Percentiles rank a stretch among this genome's conserved stretches.
Evolutionary conservation across 2,113 vertebrate species (phyloP).

Genomic region (Paramisgurnus dabryanus): DNA sequence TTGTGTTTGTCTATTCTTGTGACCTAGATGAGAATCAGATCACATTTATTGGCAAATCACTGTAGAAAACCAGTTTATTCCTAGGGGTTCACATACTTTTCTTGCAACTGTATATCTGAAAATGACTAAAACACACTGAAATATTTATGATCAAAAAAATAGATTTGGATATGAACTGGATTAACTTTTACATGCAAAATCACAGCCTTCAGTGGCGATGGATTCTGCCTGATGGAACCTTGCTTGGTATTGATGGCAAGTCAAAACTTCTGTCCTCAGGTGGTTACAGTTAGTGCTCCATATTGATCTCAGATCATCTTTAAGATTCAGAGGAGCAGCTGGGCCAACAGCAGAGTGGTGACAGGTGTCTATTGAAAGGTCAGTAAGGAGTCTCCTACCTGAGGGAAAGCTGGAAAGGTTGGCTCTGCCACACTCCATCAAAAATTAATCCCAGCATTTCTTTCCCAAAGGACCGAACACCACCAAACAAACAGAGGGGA

Average conservation of each 20-base stretch:
- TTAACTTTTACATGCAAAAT: neutral
- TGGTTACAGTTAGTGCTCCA: slow-evolving; percentile 26
- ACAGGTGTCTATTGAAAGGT: slow-evolving; percentile 63
- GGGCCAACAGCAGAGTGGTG: slow-evolving; percentile 39
- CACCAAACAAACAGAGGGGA: slow-evolving; percentile 48
- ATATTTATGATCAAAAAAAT: neutral
- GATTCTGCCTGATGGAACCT: neutral
- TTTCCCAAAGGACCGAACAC: slow-evolving; percentile 54
- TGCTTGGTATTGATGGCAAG: slow-evolving; percentile 10
- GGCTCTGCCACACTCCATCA: slow-evolving; percentile 63
- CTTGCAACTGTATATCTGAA: no score
- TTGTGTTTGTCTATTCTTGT: no score
- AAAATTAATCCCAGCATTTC: slow-evolving; percentile 66
- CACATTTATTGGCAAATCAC: no score
- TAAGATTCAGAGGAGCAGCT: slow-evolving; percentile 29
- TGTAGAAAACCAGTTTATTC: no score
- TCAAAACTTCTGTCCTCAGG: slow-evolving; percentile 27
- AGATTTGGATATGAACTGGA: slow-evolving; percentile 30
- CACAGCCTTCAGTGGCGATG: neutral
- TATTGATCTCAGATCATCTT: slow-evolving; percentile 41
- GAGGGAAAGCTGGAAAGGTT: slow-evolving; percentile 69
- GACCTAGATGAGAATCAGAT: no score
- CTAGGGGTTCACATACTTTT: no score
- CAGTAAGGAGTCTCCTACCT: slow-evolving; percentile 56
- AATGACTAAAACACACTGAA: neutral